A percentile compares a stretch with the other conserved stretches of the same genome.
phyloP scores from a whole-genome alignment of 2,888 invertebrate genomes.

The Clanis bilineata region DNA sequence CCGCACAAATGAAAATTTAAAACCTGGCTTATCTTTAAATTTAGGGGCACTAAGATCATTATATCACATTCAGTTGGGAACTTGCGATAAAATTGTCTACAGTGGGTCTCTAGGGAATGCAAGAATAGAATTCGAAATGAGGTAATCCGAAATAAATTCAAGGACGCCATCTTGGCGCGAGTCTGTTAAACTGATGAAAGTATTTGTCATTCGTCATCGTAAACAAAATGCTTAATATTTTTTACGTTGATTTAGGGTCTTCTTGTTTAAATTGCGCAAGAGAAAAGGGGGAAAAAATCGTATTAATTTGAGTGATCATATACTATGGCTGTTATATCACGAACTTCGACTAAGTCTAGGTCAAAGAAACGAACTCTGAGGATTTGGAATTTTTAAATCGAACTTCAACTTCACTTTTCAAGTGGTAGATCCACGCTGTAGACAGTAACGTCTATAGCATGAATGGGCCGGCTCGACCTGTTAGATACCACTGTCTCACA shows the following conservation, averaged over 20 bases:
- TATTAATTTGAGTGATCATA: not conserved
- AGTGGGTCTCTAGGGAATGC: not conserved
- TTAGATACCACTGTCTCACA: too few relatives aligned
- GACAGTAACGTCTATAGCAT: too few relatives aligned
- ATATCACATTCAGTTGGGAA: not conserved
- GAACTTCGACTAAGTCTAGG: too few relatives aligned
- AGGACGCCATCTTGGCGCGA: not conserved
- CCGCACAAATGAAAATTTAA: not conserved
- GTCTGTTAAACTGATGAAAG: not conserved
- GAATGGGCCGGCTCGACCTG: too few relatives aligned
- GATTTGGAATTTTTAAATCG: too few relatives aligned
- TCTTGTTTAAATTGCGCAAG: not conserved
- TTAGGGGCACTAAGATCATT: not conserved
- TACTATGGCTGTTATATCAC: not conserved
- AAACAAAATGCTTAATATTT: not conserved
- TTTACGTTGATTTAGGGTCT: not conserved
- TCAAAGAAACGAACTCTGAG: too few relatives aligned
- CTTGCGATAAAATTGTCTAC: not conserved
- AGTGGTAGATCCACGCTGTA: too few relatives aligned
- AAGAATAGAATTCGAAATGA: slow-evolving; percentile 5
- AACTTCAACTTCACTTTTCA: too few relatives aligned
- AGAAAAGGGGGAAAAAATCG: not conserved
- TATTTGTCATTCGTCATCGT: not conserved
- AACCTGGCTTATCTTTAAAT: not conserved
- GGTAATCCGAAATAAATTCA: not conserved